A percentile compares a stretch with the other conserved stretches of the same genome.
Conservation (phyloP, 2,888 invertebrate genomes). For the Onchidella celtica region DNA sequence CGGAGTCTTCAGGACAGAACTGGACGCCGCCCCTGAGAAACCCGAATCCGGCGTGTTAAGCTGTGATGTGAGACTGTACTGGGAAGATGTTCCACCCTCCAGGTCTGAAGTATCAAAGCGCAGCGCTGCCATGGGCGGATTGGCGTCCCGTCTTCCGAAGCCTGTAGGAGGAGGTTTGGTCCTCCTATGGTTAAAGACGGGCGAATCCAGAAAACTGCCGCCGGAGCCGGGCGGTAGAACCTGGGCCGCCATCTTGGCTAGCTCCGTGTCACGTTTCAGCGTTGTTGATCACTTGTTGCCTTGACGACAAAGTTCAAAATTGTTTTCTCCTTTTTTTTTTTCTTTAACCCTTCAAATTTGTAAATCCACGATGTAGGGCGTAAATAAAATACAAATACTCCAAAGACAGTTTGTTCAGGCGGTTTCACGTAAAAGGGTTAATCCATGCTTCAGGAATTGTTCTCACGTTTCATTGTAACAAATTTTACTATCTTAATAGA, state of each 20-base stretch:
- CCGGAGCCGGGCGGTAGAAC: conserved; percentile 6
- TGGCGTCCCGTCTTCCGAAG: conserved; percentile 1
- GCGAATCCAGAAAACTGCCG: conserved; percentile 38
- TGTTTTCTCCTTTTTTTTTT: too few relatives aligned
- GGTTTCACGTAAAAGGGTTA: too few relatives aligned
- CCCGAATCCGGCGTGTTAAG: conserved; percentile 44
- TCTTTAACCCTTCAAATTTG: too few relatives aligned
- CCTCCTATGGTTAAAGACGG: neutral
- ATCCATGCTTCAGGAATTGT: too few relatives aligned
- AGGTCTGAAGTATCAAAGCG: conserved; percentile 25
- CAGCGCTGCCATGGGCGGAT: neutral
- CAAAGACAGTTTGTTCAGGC: too few relatives aligned
- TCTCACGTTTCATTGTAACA: too few relatives aligned
- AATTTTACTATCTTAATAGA: too few relatives aligned
- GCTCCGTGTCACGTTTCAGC: neutral
- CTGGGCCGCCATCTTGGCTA: conserved; percentile 20
- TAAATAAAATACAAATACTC: too few relatives aligned
- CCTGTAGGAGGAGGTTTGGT: conserved; percentile 6
- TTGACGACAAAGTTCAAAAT: neutral
- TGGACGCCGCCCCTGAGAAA: conserved; percentile 31
- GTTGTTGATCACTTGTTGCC: neutral
- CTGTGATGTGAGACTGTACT: conserved; percentile 4
- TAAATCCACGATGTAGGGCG: too few relatives aligned
- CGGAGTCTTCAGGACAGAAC: conserved; percentile 39
- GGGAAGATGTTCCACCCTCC: neutral